Conservation (phyloP, 1,140 invertebrate species). For the Lucilia cuprina region DNA sequence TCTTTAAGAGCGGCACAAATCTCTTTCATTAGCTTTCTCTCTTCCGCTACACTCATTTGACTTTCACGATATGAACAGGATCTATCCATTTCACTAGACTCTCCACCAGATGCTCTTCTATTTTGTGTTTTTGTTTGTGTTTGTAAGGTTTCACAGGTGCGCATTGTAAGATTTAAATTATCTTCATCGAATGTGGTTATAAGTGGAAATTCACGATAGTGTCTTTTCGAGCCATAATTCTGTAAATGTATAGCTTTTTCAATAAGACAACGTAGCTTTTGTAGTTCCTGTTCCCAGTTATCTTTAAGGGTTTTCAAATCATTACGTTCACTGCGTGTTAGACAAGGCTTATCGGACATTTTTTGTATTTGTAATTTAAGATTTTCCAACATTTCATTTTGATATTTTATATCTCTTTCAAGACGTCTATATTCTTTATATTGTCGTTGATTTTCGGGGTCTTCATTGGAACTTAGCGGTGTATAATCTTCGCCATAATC, state of each 20-base stretch:
- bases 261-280: constrained; percentile 54
- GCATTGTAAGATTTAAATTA: background rate
- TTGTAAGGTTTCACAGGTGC: background rate
- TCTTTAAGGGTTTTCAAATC: constrained; percentile 53
- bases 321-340: constrained; percentile 49
- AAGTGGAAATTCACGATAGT: constrained; percentile 49
- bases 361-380: constrained; percentile 53
- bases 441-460: constrained; percentile 56
- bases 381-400: constrained; percentile 54
- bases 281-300: constrained; percentile 59
- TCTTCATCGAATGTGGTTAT: constrained; percentile 58
- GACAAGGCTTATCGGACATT: constrained; percentile 46
- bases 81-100: constrained; percentile 32
- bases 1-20: constrained; percentile 51
- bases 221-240: constrained; percentile 53
- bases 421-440: constrained; percentile 55
- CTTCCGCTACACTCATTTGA: constrained; percentile 56
- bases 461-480: constrained; percentile 50
- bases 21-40: constrained; percentile 54
- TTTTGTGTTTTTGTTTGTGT: background rate
- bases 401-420: constrained; percentile 58
- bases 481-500: constrained; percentile 51
- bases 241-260: constrained; percentile 52
- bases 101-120: constrained; percentile 21
- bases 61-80: constrained; percentile 28